Percentiles rank a stretch among this genome's conserved stretches.
phyloP scores from a whole-genome alignment of 92 coral and sea anemone species.

The Zoanthus sansibaricus region DNA sequence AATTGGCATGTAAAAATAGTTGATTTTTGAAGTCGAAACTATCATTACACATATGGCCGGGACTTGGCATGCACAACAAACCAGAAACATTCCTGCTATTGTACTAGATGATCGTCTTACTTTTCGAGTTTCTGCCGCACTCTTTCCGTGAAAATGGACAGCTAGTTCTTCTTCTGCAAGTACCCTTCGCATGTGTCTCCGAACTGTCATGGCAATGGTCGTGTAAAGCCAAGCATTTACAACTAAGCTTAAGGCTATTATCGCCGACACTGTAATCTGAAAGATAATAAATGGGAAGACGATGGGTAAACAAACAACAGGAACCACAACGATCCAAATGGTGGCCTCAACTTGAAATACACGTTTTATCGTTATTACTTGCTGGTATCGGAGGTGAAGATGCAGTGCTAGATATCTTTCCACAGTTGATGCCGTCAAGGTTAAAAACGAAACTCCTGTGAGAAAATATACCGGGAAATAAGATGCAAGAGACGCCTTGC shows the following conservation, averaged over 20 bases:
- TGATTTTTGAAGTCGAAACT: neutral
- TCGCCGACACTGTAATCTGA: slow-evolving; percentile 18
- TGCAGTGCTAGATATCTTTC: slow-evolving; percentile 58
- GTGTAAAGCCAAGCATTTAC: slow-evolving; percentile 17
- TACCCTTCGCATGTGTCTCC: slow-evolving; percentile 12
- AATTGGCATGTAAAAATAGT: neutral
- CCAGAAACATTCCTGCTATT: slow-evolving; percentile 23
- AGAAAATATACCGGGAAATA: slow-evolving; percentile 28
- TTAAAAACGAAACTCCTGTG: slow-evolving; percentile 50
- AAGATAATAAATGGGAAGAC: neutral
- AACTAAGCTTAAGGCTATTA: neutral
- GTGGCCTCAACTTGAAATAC: slow-evolving; percentile 31
- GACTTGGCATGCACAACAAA: slow-evolving; percentile 10
- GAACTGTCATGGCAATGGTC: slow-evolving; percentile 10
- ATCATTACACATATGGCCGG: slow-evolving; percentile 33
- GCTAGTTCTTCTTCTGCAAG: slow-evolving; percentile 23
- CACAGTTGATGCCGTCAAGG: slow-evolving; percentile 54
- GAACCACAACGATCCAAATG: slow-evolving; percentile 14
- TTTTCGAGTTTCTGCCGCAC: slow-evolving; percentile 8
- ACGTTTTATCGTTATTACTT: slow-evolving; percentile 45
- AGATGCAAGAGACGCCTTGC: slow-evolving; percentile 40
- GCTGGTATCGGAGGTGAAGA: slow-evolving; percentile 46
- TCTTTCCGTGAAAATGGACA: slow-evolving; percentile 27
- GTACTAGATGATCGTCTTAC: slow-evolving; percentile 23
- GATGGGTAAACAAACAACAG: slow-evolving; percentile 14